A percentile compares a stretch with the other conserved stretches of the same genome.
These are phyloP conservation scores for Ctena decussata DNA, from an alignment of 2,888 invertebrate genomes.

Conservation along the genomic window DNA sequence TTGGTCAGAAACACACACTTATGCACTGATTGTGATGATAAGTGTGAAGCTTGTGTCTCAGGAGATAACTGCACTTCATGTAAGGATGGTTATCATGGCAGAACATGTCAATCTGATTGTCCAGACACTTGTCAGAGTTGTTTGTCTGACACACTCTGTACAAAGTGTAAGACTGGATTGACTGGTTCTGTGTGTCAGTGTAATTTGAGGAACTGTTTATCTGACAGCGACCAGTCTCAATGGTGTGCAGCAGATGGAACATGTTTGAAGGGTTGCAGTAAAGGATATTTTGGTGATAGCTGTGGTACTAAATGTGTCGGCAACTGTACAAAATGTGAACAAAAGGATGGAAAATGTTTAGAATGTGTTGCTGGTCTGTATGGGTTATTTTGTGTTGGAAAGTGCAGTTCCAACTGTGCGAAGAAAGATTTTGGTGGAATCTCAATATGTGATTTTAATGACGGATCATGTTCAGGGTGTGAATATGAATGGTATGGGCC, in stretches of 20 bases:
- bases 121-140: neutral
- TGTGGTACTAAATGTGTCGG: conserved; percentile 23
- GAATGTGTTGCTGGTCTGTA: neutral
- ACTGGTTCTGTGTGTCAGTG: conserved; percentile 38
- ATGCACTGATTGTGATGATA: neutral
- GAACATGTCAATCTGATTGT: neutral
- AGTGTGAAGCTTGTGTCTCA: neutral
- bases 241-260: conserved; percentile 50
- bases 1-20: neutral
- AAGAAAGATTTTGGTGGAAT: neutral
- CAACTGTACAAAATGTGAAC: conserved; percentile 24
- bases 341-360: conserved; percentile 7
- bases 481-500: conserved; percentile 25
- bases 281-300: conserved; percentile 15
- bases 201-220: conserved; percentile 23
- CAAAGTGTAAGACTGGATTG: neutral
- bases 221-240: neutral
- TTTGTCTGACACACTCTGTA: neutral
- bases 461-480: conserved; percentile 22
- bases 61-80: conserved; percentile 19
- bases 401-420: neutral
- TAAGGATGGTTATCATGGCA: conserved; percentile 9
- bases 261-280: conserved; percentile 45
- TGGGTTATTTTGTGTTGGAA: neutral
- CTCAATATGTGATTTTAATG: conserved; percentile 7